Percentiles rank a stretch among this genome's conserved stretches.
phyloP scores from a whole-genome alignment of 2,797 vertebrate species.

The Oryzias sinensis region DNA sequence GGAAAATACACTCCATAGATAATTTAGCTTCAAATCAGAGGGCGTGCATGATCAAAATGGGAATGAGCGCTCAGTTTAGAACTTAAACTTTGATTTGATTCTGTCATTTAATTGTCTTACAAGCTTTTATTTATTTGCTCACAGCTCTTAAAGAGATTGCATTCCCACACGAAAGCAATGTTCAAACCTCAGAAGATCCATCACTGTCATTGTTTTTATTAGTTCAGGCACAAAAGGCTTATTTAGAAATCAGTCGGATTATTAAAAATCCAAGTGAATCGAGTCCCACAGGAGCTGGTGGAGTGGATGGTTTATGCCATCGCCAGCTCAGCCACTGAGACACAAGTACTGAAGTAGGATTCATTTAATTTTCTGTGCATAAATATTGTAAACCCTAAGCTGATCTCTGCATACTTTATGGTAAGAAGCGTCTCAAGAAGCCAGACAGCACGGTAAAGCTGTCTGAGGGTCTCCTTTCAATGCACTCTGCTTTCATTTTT shows the following conservation, averaged over 20 bases:
- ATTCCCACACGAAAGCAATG: slow-evolving; percentile 32
- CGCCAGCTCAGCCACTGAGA: slow-evolving; percentile 18
- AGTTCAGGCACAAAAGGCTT: slow-evolving; percentile 66
- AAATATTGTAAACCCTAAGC: slow-evolving; percentile 23
- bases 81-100: slow-evolving; percentile 33
- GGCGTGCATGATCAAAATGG: neutral
- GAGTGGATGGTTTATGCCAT: slow-evolving; percentile 26
- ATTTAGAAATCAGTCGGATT: slow-evolving; percentile 70
- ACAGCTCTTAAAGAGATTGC: slow-evolving; percentile 16
- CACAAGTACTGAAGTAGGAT: slow-evolving; percentile 8
- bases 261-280: slow-evolving; percentile 68
- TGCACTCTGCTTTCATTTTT: too few species aligned
- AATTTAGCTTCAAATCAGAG: neutral
- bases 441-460: neutral
- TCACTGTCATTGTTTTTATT: slow-evolving; percentile 73
- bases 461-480: neutral
- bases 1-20: too few species aligned
- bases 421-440: neutral
- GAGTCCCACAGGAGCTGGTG: slow-evolving; percentile 35
- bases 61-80: slow-evolving; percentile 1
- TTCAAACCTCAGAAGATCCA: slow-evolving; percentile 65
- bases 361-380: slow-evolving; percentile 25
- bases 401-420: slow-evolving; percentile 16
- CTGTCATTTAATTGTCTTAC: slow-evolving; percentile 56
- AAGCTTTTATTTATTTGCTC: slow-evolving; percentile 52